Evolutionary conservation across 2,113 vertebrate species (phyloP), one percentile per base, ranked within the genome.

Genomic region (Ardeotis arabs): DNA sequence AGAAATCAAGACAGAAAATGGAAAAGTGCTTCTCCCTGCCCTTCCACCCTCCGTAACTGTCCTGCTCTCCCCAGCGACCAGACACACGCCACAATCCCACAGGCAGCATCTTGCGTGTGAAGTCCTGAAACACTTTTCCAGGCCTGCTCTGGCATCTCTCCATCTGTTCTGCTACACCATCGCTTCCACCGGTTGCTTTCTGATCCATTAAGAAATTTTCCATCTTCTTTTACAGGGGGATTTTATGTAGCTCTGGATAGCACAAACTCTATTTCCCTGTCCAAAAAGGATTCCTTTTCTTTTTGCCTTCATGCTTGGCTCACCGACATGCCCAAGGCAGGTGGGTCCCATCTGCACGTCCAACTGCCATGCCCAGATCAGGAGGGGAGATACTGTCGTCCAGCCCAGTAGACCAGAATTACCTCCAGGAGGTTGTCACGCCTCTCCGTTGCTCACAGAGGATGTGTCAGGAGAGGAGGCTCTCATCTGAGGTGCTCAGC

Each of bases 1-100:
- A 90, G 96, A 93, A 94, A 96, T 80, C 69, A 96, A 78, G 72
- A 79, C 8, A 5, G 92, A 77, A 84, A 90, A 58, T 4, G 1
- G 41, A 44, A 44, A 44, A 44, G 41, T 0, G 0, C 49, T 89
- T 69, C 63, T 90, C 47, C 63, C 0, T 7, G 24, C 73, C 90
- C 91, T 89, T 89, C 72, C 72, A 70, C 63, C 25, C 44, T 74
- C 85, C 29, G 0, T 24, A 81, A 79, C 18, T 33, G 31, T 39
- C 64, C 68, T 33, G 2, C 41, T 79, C 24, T 60, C 82, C 33
- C 53, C 60, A 17, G 64, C n/a, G 73, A 22, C 56, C 68, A 21
- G 91, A 47, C 62, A 44, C 7, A 6, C 9, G 5, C 49, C 45
- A 21, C 15, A 4, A 8, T n/a, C 84, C 31, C 73, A 37, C 75